These are phyloP conservation scores for Hesperia comma DNA, from an alignment of 2,888 invertebrate species.

Conservation along the genomic window DNA sequence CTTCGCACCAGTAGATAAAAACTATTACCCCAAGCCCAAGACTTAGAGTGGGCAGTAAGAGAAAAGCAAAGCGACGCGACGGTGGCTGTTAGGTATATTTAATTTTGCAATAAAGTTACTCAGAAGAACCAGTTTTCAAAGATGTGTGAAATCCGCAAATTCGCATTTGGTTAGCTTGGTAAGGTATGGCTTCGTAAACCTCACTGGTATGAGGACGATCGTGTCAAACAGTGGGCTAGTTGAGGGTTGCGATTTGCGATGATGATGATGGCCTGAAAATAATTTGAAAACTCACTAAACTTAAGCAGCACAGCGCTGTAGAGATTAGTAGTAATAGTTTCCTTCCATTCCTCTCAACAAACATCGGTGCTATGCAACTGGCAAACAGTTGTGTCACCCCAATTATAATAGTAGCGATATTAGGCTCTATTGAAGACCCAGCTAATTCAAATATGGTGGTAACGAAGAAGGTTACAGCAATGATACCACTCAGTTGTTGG, in stretches of 20 bases:
- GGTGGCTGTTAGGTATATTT: too few relatives aligned
- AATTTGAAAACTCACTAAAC: constrained; percentile 54
- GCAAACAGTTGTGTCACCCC: constrained; percentile 54
- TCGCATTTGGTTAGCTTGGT: too few relatives aligned
- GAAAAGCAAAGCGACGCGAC: too few relatives aligned
- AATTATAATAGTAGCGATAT: constrained; percentile 58
- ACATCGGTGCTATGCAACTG: constrained; percentile 53
- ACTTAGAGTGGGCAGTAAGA: too few relatives aligned
- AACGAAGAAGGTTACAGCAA: constrained; percentile 53
- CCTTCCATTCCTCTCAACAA: constrained; percentile 59
- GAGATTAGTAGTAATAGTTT: constrained; percentile 54
- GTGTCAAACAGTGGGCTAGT: too few relatives aligned
- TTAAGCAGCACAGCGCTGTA: constrained; percentile 51
- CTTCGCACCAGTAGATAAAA: too few relatives aligned
- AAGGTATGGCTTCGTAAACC: too few relatives aligned
- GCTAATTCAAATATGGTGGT: constrained; percentile 58
- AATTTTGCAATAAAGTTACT: too few relatives aligned
- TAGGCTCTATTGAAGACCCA: constrained; percentile 52
- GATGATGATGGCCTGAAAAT: background rate
- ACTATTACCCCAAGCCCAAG: too few relatives aligned
- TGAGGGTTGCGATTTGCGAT: background rate
- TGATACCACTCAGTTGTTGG: constrained; percentile 56
- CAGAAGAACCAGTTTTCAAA: too few relatives aligned
- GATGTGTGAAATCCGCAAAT: too few relatives aligned
- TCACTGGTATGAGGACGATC: too few relatives aligned